A percentile compares a stretch with the other conserved stretches of the same genome.
Evolutionary conservation across 1,140 invertebrate species (phyloP).

Genomic region (Copidosoma floridanum): DNA sequence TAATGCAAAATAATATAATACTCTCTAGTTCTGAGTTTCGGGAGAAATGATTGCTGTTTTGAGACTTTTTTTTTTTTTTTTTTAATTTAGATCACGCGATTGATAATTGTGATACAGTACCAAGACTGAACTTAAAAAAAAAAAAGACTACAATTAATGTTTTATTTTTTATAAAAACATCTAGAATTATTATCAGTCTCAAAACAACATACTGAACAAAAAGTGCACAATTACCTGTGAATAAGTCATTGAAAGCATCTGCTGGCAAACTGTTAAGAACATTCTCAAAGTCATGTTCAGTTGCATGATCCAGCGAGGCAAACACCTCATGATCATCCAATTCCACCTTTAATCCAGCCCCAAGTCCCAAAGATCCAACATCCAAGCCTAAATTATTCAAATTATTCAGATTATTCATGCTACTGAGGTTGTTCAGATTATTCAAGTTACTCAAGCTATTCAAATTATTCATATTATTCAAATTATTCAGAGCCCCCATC

Average conservation of each 20-base stretch:
- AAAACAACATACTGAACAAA: too few species aligned
- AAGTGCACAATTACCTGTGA: slow-evolving; percentile 64
- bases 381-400: slow-evolving; percentile 43
- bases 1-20: too few species aligned
- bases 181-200: neutral
- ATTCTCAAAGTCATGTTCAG: slow-evolving; percentile 85
- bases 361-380: slow-evolving; percentile 47
- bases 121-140: neutral
- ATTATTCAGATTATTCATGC: slow-evolving; percentile 29
- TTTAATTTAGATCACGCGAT: too few species aligned
- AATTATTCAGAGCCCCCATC: slow-evolving; percentile 27
- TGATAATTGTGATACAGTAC: too few species aligned
- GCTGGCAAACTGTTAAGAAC: slow-evolving; percentile 86
- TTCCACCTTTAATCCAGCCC: slow-evolving; percentile 49
- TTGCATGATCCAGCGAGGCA: slow-evolving; percentile 60
- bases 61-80: too few species aligned
- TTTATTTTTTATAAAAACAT: neutral
- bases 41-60: too few species aligned
- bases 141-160: neutral
- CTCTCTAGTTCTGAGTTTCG: too few species aligned
- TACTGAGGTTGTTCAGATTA: slow-evolving; percentile 37
- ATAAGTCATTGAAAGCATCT: slow-evolving; percentile 89
- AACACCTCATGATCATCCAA: slow-evolving; percentile 56
- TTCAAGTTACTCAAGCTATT: slow-evolving; percentile 45
- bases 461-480: too few species aligned